Evolutionary conservation across 2,888 invertebrate genomes (phyloP), one percentile per base, ranked within the genome.

Genomic region (Rosalia funebris): DNA sequence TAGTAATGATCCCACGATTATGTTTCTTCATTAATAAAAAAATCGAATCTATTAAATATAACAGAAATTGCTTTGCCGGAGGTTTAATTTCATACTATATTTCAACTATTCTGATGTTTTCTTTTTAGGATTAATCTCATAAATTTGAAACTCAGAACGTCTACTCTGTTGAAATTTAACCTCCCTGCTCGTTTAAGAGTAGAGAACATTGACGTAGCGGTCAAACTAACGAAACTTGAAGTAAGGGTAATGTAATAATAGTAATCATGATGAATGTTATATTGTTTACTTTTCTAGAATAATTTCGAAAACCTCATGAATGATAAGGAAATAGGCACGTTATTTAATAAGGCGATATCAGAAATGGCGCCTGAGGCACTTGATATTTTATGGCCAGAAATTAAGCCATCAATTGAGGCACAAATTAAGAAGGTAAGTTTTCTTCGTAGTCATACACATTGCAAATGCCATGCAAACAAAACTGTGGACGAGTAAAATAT

Each of bases 301-400:
- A 68, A 78, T 36, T 82, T 82, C 61, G 76, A 78, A 12, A 80
- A 80, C 58, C 66, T 82, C 16, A 80, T 82, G 79, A 75, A 76
- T 32, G 78, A 80, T 53, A 73, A 75, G 45, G 75, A 79, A 64
- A 65, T 75, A 4, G 81, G 79, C 11, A 74, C 75, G 2, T 67
- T 82, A 41, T 77, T 81, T 54, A 82, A 82, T 60, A 80, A 77
- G 62, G 79, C 80, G 0, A 78, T 82, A 54, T 77, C 79, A 14
- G 71, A 71, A 52, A 64, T 82, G 62, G 80, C 80, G 11, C 82
- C 82, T 16, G 78, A 80, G 69, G 81, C 79, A 19, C 63, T 82
- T 20, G 78, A 80, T 47, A 78, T 79, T 47, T 65, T 82, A n/a
- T 82, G 82, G 82, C 81, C 81, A 1, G 80, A 81, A 66, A 71